These are phyloP conservation scores for Haliaeetus leucogaster DNA, from an alignment of 2,113 vertebrate genomes.

Conservation along the genomic window DNA sequence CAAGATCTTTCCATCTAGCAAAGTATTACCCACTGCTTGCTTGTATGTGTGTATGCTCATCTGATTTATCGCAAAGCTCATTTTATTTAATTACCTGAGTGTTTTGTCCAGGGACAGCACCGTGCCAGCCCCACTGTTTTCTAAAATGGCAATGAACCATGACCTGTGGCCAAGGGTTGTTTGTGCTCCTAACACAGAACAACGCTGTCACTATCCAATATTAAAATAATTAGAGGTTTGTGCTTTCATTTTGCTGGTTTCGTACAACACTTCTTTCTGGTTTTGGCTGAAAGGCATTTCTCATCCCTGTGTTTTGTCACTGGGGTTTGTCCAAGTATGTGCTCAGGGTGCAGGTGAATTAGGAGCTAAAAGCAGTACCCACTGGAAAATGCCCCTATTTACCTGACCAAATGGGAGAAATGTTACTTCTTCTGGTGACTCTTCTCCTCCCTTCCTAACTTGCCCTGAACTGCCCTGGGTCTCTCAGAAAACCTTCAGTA, in stretches of 20 bases:
- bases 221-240: slow-evolving; percentile 59
- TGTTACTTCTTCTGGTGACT: background rate
- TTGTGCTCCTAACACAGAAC: background rate
- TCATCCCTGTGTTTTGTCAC: background rate
- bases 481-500: background rate
- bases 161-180: slow-evolving; percentile 48
- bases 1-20: background rate
- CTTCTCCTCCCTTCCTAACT: background rate
- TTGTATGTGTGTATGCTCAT: background rate
- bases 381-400: background rate
- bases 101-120: background rate
- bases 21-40: background rate
- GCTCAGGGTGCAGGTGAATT: background rate
- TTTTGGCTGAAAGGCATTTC: slow-evolving; percentile 31
- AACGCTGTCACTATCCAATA: slow-evolving; percentile 32
- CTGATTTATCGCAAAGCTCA: background rate
- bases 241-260: slow-evolving; percentile 46
- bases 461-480: background rate
- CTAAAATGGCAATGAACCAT: background rate
- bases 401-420: background rate
- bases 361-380: background rate
- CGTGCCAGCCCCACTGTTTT: background rate
- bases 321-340: background rate
- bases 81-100: slow-evolving; percentile 1
- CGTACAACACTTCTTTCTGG: background rate